These are phyloP conservation scores for Netelia fuscicornis DNA, from an alignment of 2,888 invertebrate species.

Conservation along the genomic window DNA sequence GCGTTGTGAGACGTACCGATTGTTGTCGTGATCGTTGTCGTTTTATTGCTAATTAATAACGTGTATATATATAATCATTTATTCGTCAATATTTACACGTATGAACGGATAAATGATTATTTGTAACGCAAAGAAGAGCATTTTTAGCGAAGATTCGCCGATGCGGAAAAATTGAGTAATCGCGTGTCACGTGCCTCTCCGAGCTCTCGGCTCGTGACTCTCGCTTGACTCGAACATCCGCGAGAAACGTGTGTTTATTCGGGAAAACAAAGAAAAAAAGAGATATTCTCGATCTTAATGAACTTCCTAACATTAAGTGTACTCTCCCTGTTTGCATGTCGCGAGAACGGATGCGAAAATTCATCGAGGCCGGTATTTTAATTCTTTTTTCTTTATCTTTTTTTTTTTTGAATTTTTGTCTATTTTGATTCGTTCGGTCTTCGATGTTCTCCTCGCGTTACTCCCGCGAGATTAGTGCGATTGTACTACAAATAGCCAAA, in stretches of 20 bases:
- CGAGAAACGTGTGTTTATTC: neutral
- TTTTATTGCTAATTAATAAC: slow-evolving; percentile 56
- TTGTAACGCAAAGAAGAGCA: slow-evolving; percentile 15
- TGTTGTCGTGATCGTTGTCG: slow-evolving; percentile 59
- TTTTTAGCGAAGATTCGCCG: slow-evolving; percentile 52
- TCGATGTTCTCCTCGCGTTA: neutral
- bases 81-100: neutral
- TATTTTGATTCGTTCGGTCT: neutral
- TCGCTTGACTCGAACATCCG: slow-evolving; percentile 7
- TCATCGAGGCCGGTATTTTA: neutral
- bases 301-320: slow-evolving; percentile 55
- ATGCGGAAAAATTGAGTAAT: slow-evolving; percentile 13
- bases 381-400: neutral
- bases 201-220: slow-evolving; percentile 49
- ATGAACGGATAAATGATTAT: slow-evolving; percentile 12
- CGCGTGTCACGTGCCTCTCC: slow-evolving; percentile 35
- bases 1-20: slow-evolving; percentile 25
- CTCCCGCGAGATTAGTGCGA: slow-evolving; percentile 1
- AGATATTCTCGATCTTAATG: neutral
- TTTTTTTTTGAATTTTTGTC: too few species aligned
- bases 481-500: neutral
- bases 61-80: slow-evolving; percentile 19
- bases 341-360: slow-evolving; percentile 16
- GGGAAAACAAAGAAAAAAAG: neutral
- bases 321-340: slow-evolving; percentile 38